Conservation (phyloP, 2,797 vertebrate species). For the Hippocampus kuda region DNA sequence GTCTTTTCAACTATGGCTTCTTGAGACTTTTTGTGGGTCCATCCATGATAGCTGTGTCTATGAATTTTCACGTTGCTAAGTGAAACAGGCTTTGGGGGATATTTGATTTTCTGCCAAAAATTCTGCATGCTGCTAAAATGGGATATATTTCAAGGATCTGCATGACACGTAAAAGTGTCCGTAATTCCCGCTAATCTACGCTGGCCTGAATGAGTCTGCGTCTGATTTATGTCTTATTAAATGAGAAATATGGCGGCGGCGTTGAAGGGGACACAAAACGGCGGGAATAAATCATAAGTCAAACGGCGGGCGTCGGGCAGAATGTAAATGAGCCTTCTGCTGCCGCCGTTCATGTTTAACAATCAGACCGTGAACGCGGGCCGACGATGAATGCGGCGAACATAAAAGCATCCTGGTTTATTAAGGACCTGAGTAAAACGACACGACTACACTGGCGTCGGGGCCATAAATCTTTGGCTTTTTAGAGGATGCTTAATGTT, state of each 20-base stretch:
- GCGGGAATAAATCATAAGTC: slow-evolving; percentile 4
- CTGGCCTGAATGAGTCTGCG: not conserved
- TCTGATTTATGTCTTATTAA: slow-evolving; percentile 20
- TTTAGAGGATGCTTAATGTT: not conserved
- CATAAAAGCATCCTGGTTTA: slow-evolving; percentile 7
- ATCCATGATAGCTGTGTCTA: not conserved
- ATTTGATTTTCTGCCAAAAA: not conserved
- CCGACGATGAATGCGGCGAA: not conserved
- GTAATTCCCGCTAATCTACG: slow-evolving; percentile 10
- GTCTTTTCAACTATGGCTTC: no score
- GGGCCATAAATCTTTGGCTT: slow-evolving; percentile 3
- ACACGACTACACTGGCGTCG: not conserved
- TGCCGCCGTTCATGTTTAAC: slow-evolving; percentile 4
- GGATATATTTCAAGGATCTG: not conserved
- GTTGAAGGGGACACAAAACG: slow-evolving; percentile 2
- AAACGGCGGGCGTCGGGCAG: not conserved
- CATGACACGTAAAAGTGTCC: not conserved
- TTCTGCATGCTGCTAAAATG: not conserved
- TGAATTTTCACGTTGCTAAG: not conserved
- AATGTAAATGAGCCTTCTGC: slow-evolving; percentile 9
- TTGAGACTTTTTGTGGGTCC: not conserved
- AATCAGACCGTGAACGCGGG: not conserved
- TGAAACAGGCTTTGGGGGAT: not conserved
- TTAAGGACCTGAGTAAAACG: slow-evolving; percentile 4
- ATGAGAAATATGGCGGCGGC: slow-evolving; percentile 5